Base-by-base conservation (phyloP, 1,140 invertebrate genomes). In the Cydia strobilella region DNA sequence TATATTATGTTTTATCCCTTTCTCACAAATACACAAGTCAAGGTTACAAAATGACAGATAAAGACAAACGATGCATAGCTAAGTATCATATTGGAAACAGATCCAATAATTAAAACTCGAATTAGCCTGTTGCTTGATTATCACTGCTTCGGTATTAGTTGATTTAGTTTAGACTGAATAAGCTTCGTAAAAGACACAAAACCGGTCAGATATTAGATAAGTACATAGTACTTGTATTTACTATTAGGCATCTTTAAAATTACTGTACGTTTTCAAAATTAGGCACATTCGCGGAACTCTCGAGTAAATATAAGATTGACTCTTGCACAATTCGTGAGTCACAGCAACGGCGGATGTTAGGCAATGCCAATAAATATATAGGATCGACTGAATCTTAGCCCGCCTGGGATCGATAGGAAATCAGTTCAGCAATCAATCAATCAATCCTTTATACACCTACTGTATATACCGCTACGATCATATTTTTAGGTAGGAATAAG, bases 361-460 rank as follows among this genome's bases (percentile, higher is more conserved):
- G 81, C 79, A 84, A 85, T 76, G 66, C 78, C 79, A 79, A 82
- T 84, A 83, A 82, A 82, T 82, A 84, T 82, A 80, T 84, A 84
- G 81, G 82, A 84, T 82, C 76, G 72, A 59, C 54, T 59, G 18
- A 23, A 18, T 59, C 54, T 59, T 59, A 59, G 54, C 20, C 18
- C 54, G 54, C 7, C n/a, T 23, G 9, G 54, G 20, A 59, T 59
- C 54, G 20, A 59, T 59, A 59, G 18, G 20, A 59, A 59, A 59
- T 59, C 54, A 5, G 20, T 23, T 59, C 20, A 23, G n/a, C 20
- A 59, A 59, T 59, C 20, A 59, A 59, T 59, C 18, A 10, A 59
- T 2, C 9, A 54, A 54, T 54, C 12, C 10, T 23, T 20, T 59
- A 59, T 18, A 15, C 18, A 9, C n/a, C 18, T 59, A 59, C 54